These are phyloP conservation scores for Frankliniella fusca DNA, from an alignment of 2,888 invertebrate species.

Conservation along the genomic window DNA sequence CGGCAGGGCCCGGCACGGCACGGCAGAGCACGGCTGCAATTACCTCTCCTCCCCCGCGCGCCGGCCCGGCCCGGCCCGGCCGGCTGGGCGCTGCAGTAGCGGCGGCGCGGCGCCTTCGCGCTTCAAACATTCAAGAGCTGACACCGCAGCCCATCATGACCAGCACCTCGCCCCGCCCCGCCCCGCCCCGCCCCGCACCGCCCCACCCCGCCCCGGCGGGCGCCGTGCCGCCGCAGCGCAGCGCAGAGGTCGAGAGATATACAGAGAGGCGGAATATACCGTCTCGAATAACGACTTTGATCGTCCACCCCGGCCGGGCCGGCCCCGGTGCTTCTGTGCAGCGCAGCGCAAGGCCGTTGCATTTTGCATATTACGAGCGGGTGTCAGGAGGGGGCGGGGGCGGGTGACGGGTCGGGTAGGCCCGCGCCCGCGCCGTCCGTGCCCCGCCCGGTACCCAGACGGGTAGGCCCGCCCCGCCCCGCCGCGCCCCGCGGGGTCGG, in stretches of 20 bases:
- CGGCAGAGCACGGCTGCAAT: neutral
- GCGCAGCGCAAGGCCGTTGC: no score
- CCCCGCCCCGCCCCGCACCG: neutral
- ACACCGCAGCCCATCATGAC: neutral
- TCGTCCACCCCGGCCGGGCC: neutral
- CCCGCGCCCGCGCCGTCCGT: neutral
- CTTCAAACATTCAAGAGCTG: conserved; percentile 3
- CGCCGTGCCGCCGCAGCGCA: neutral
- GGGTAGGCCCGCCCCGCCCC: neutral
- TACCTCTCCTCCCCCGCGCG: neutral
- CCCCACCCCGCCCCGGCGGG: neutral
- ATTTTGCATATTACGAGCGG: neutral
- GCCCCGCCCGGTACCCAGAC: neutral
- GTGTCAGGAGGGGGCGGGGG: neutral
- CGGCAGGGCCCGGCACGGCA: neutral
- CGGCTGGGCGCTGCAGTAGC: neutral
- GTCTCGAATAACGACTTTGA: neutral
- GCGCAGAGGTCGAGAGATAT: neutral
- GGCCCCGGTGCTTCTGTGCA: no score
- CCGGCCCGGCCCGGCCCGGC: neutral
- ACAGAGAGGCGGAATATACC: no score
- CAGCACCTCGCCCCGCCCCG: neutral
- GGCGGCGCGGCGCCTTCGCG: neutral
- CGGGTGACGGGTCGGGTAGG: neutral
- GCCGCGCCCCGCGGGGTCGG: neutral